phyloP scores from a whole-genome alignment of 2,797 vertebrate genomes.

The Sebastes melanostomus region DNA sequence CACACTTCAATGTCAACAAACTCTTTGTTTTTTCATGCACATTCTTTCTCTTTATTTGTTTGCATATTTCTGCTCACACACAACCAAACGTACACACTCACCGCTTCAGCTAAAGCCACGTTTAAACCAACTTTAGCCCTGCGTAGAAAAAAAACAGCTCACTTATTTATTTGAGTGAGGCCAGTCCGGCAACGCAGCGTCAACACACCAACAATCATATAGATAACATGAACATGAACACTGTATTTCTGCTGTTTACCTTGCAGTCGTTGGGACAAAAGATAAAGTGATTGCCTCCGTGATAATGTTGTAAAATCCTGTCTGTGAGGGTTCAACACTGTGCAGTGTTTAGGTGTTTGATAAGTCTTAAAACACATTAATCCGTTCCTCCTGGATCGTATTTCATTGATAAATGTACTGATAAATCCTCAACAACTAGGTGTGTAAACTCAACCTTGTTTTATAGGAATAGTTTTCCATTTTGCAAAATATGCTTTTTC shows the following conservation, averaged over 20 bases:
- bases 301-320: neutral
- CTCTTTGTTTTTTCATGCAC: neutral
- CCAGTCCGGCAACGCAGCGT: neutral
- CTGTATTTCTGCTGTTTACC: neutral
- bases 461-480: neutral
- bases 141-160: neutral
- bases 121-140: neutral
- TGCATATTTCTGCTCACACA: neutral
- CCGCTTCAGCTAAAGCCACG: neutral
- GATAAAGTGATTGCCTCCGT: neutral
- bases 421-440: neutral
- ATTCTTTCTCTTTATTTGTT: constrained; percentile 19
- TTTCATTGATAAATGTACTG: neutral
- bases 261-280: neutral
- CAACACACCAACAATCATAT: too few relatives aligned
- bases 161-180: neutral
- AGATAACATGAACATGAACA: neutral
- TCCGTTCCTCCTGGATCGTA: neutral
- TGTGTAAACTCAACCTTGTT: neutral
- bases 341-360: neutral
- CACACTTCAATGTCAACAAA: neutral
- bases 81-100: neutral
- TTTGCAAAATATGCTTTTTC: neutral
- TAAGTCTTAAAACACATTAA: neutral
- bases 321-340: neutral